Percentiles rank a stretch among this genome's conserved stretches.
These are phyloP conservation scores for Polia nebulosa DNA, from an alignment of 2,888 invertebrate genomes.

Conservation along the genomic window DNA sequence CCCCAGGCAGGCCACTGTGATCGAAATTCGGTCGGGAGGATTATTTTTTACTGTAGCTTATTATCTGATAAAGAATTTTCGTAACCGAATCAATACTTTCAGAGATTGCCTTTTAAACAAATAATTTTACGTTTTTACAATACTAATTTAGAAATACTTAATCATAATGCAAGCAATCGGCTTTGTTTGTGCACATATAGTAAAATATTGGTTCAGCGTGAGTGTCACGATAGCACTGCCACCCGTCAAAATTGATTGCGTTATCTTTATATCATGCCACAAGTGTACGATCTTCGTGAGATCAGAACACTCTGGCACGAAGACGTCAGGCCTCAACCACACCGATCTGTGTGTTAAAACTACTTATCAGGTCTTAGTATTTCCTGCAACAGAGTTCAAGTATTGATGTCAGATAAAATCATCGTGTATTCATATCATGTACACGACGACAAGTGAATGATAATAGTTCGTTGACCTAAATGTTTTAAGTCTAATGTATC, in stretches of 20 bases:
- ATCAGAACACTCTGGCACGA: too few species aligned
- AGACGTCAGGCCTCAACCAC: background rate
- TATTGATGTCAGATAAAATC: slow-evolving; percentile 10
- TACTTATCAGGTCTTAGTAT: background rate
- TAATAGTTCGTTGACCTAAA: slow-evolving; percentile 23
- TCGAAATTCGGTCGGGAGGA: too few species aligned
- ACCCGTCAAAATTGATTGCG: too few species aligned
- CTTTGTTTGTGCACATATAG: background rate
- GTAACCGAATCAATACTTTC: background rate
- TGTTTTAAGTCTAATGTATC: background rate
- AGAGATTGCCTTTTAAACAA: background rate
- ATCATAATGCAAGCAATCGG: too few species aligned
- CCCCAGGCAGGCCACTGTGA: too few species aligned
- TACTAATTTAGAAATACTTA: too few species aligned
- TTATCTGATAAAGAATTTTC: background rate
- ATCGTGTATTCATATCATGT: background rate
- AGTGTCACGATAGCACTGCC: background rate
- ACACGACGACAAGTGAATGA: background rate
- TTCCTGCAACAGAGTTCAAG: background rate
- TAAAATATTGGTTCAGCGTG: background rate
- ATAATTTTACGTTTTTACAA: background rate
- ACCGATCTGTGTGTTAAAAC: background rate
- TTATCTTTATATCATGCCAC: slow-evolving; percentile 2
- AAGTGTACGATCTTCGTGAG: background rate
- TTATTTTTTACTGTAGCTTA: too few species aligned